phyloP scores from a whole-genome alignment of 2,888 invertebrate species.

The Catocala nupta region DNA sequence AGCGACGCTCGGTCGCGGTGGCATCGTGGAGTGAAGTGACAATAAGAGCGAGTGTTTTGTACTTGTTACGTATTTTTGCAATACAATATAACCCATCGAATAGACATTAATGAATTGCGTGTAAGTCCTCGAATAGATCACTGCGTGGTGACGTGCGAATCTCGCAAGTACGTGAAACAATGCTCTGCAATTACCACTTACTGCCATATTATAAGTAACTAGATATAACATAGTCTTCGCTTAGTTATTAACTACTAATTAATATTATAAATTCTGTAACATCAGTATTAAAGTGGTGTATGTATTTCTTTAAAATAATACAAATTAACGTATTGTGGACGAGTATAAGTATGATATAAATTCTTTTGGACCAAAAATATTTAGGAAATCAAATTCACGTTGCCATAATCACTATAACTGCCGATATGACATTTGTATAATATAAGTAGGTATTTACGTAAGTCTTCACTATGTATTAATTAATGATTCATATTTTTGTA shows the following conservation, averaged over 20 bases:
- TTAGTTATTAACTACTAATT: conserved; percentile 79
- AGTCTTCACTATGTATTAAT: conserved; percentile 56
- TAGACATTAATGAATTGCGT: conserved; percentile 72
- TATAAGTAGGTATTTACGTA: conserved; percentile 57
- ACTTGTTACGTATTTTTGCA: conserved; percentile 65
- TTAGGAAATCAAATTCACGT: conserved; percentile 84
- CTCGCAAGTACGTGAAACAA: conserved; percentile 73
- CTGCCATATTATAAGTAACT: conserved; percentile 86
- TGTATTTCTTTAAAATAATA: conserved; percentile 73
- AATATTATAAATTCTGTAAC: conserved; percentile 76
- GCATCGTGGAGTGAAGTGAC: conserved; percentile 47
- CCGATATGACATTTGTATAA: conserved; percentile 82
- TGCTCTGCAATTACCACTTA: conserved; percentile 76
- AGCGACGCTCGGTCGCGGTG: conserved; percentile 48
- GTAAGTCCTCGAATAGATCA: conserved; percentile 74
- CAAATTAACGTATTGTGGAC: conserved; percentile 70
- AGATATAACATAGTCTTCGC: conserved; percentile 79
- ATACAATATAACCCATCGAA: conserved; percentile 80
- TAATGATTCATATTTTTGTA: conserved; percentile 75
- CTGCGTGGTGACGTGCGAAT: conserved; percentile 73
- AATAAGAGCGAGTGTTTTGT: conserved; percentile 64
- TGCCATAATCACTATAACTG: conserved; percentile 84
- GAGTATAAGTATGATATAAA: conserved; percentile 73
- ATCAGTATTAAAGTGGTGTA: conserved; percentile 86
- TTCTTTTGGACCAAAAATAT: conserved; percentile 85